Base-by-base conservation (phyloP, 2,113 vertebrate genomes). In the Okapia johnstoni region DNA sequence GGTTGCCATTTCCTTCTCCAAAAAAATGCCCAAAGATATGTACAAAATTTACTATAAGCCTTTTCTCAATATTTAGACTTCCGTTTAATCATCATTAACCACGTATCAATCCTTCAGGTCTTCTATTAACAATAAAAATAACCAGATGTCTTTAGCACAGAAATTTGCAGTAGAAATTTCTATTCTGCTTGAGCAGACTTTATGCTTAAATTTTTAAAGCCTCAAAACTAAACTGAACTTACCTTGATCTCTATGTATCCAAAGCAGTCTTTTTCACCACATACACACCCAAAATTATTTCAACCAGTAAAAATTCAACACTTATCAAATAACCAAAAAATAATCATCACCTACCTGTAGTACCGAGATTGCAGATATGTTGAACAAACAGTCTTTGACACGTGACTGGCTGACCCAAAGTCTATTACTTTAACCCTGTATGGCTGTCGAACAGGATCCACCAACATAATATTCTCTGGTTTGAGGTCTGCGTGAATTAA, bases 391-490 rank as follows among this genome's bases (percentile, higher is more conserved):
- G 99, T 99, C 99, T 99, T 99, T 98, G 99, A 99, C 97, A 99
- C 99, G 6, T 99, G 99, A 99, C 99, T 99, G 98, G 99, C 99
- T 70, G 99, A 99, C 97, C 99, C 99, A 97, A 99, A 99, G 99
- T 99, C 99, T 97, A 99, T 99, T 91, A 99, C 99, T 98, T 99
- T 99, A 98, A 99, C 99, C 98, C 99, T 99, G 98, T 99, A 99
- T 94, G 99, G 99, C 98, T 99, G 99, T 97, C 99, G 99, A 97
- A 99, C 98, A 92, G 99, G 99, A 99, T 99, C 99, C 99, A 99
- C 99, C 98, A 99, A 99, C 99, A 99, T 99, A 98, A 99, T 99
- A 99, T 99, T 99, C 98, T 99, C 99, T 73, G 99, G 99, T 98
- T 99, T 99, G 97, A 99, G 99, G 98, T 99, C 99, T 97, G 99